Evolutionary conservation across 2,113 vertebrate genomes (phyloP), one percentile per base, ranked within the genome.

Genomic region (Galeopterus variegatus): DNA sequence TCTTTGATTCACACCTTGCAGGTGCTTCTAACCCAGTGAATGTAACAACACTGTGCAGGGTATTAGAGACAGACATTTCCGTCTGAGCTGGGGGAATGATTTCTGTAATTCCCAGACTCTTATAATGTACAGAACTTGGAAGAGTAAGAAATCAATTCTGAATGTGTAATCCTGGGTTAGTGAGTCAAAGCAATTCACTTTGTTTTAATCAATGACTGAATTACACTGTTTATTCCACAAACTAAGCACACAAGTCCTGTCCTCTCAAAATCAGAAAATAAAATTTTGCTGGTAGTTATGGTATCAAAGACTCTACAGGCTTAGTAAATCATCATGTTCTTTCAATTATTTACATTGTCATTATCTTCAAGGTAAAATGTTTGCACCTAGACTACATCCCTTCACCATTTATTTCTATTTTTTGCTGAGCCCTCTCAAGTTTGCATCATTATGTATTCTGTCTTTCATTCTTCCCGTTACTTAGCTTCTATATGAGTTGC

Each of bases 401-500:
- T 67, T 90, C 92, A 65, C 50, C 56, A 10, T 60, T n/a, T 85
- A 36, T 96, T 96, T 86, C 56, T 94, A 3, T 67, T 94, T 97
- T 84, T 77, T 58, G 18, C 86, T 62, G 33, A 0, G 26, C 28
- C 97, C 93, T 89, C 80, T 65, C 92, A 58, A 64, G 48, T n/a
- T 96, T 58, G 33, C 33, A 33, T 73, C 72, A 67, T 50, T 95
- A 64, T 70, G 89, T 82, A 58, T 73, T 95, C 87, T 80, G 48
- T 84, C 86, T 94, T 76, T 90, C 93, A 62, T 91, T 92, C 90
- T 95, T 95, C 80, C 94, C 82, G 8, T 97, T 97, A 73, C 84
- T 98, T 93, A 90, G n/a, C 94, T 98, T 90, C 96, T 98, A 98
- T 92, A 97, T 96, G 88, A 98, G 92, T 90, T 98, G 17, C 90